Conservation (phyloP, 2,113 vertebrate species). For the Pogonocichla stellata region DNA sequence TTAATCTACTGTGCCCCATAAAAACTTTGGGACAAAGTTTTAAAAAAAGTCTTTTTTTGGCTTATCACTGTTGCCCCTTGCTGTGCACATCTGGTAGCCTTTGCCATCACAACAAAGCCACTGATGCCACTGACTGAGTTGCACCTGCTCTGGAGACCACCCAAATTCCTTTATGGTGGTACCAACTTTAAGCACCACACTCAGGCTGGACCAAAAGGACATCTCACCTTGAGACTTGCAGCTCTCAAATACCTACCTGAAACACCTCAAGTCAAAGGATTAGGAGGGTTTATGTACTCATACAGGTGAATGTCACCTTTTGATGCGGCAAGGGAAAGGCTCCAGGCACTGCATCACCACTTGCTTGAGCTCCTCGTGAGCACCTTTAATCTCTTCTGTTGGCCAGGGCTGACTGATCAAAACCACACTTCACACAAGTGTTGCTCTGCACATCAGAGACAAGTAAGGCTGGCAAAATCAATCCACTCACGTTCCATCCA, state of each 20-base stretch:
- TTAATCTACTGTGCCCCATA: background rate
- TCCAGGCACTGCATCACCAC: background rate
- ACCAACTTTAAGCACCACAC: background rate
- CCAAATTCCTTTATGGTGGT: background rate
- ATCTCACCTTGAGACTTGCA: background rate
- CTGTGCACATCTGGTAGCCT: background rate
- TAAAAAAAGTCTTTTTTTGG: background rate
- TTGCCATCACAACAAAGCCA: background rate
- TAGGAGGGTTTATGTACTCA: background rate
- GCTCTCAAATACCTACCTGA: background rate
- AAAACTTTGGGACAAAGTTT: background rate
- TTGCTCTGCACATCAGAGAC: background rate
- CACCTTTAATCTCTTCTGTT: background rate
- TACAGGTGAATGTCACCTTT: background rate
- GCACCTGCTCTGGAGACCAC: background rate
- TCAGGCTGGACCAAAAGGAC: background rate
- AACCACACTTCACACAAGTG: background rate
- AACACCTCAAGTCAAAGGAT: background rate
- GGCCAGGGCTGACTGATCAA: background rate
- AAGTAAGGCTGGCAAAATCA: background rate
- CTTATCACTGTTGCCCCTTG: fast-evolving
- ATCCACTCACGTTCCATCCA: background rate
- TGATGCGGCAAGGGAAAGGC: background rate
- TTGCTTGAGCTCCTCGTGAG: background rate
- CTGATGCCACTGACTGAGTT: no score